Base-by-base conservation (phyloP, 2,888 invertebrate genomes). In the Euplexia lucipara region DNA sequence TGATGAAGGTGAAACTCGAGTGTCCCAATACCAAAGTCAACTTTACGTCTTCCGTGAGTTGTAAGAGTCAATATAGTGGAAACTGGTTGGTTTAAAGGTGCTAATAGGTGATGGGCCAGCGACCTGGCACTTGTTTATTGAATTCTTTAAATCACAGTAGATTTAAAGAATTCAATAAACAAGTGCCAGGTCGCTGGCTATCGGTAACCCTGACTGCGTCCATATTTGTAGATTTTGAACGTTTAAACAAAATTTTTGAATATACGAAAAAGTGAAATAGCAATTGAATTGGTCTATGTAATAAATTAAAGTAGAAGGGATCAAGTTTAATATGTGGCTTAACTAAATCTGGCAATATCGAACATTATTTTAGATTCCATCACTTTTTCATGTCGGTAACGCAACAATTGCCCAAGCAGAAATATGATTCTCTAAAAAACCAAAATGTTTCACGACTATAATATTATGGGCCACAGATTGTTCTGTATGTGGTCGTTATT, bases 401-500 rank as follows among this genome's bases (percentile, higher is more conserved):
- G 48, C 47, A 63, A 63, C 8, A 7, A 18, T 67, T 58, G 51
- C 39, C n/a, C 22, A 57, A 56, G 56, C 32, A 45, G 41, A 44
- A 37, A 14, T 35, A 48, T 35, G 37, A 37, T 45, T 49, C 61
- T 64, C 22, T 41, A 61, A 53, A 44, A 59, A 52, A 39, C 34
- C 48, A 39, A 61, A 74, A 66, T 70, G 63, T 56, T 78, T 63
- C 47, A 52, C 51, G 47, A 59, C 34, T 65, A n/a, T 41, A 54
- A 49, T 57, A 66, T 65, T 49, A 65, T 64, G 34, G 44, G 60
- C 60, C 51, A 56, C 41, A 75, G 44, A 67, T 71, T 63, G 54
- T 65, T 62, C 60, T 64, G 49, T 68, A 62, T 65, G 68, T 70
- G 67, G 66, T 76, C 71, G 78, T 79, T 74, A 78, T 79, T 86